phyloP scores from a whole-genome alignment of 2,888 invertebrate genomes.

The Tolmerus cingulatus region DNA sequence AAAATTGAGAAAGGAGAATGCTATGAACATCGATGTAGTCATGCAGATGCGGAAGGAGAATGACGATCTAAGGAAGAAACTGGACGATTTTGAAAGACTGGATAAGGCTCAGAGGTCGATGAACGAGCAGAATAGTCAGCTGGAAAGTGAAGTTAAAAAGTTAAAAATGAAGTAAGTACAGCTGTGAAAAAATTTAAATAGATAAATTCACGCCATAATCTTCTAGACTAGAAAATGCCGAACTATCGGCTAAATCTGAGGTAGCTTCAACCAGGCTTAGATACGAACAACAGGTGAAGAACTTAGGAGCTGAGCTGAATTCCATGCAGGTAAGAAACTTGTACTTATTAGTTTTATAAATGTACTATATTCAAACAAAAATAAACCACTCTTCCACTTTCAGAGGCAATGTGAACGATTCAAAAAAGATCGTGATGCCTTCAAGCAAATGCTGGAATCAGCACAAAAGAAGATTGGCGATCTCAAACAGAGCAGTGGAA shows the following conservation, averaged over 20 bases:
- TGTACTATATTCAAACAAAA: not conserved
- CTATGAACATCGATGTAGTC: constrained; percentile 74
- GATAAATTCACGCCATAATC: constrained; percentile 55
- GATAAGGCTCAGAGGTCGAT: constrained; percentile 82
- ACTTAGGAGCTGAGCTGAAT: constrained; percentile 82
- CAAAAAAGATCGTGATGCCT: constrained; percentile 87
- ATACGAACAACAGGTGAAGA: constrained; percentile 84
- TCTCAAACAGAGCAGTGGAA: constrained; percentile 69
- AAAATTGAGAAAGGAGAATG: constrained; percentile 72
- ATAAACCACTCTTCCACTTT: not conserved
- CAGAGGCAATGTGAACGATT: constrained; percentile 70
- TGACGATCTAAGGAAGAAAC: constrained; percentile 80
- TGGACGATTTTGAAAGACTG: constrained; percentile 86
- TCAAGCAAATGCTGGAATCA: constrained; percentile 87
- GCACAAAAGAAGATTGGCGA: constrained; percentile 86
- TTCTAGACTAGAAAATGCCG: constrained; percentile 69
- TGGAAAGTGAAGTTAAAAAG: constrained; percentile 79
- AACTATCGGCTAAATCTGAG: constrained; percentile 79
- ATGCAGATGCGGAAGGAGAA: constrained; percentile 77
- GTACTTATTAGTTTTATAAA: not conserved
- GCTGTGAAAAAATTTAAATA: constrained; percentile 53
- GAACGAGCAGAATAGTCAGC: constrained; percentile 76
- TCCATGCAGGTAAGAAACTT: constrained; percentile 72
- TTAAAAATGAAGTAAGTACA: constrained; percentile 69
- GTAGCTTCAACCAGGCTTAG: constrained; percentile 81